Evolutionary conservation across 2,797 vertebrate genomes (phyloP).

Genomic region (Poeciliopsis paucimaculata): DNA sequence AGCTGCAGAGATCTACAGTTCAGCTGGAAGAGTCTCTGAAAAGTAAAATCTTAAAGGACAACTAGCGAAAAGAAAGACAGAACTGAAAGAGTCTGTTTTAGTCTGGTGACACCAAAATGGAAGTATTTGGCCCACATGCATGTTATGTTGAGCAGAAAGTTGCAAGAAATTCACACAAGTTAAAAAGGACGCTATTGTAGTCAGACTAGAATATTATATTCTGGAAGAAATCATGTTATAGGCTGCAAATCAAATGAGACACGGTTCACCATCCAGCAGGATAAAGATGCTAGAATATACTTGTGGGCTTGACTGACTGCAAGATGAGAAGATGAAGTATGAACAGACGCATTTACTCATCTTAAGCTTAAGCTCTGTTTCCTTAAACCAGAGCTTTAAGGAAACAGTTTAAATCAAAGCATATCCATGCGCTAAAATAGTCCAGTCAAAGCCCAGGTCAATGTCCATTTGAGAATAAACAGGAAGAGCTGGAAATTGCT

Average conservation of each 20-base stretch:
- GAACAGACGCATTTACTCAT: conserved; percentile 33
- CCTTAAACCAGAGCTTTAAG: not conserved
- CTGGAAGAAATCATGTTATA: not conserved
- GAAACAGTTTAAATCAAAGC: no score
- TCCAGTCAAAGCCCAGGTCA: not conserved
- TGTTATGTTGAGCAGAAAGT: not conserved
- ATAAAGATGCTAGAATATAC: conserved; percentile 29
- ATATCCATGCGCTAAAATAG: not conserved
- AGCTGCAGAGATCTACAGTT: not conserved
- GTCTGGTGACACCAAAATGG: not conserved
- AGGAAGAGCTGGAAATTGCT: not conserved
- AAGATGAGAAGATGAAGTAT: conserved; percentile 37
- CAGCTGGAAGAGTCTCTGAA: not conserved
- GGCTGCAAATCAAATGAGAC: no score
- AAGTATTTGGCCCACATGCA: not conserved
- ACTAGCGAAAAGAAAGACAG: not conserved
- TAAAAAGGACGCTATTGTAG: not conserved
- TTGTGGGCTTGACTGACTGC: conserved; percentile 57
- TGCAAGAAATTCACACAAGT: not conserved
- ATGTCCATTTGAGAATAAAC: not conserved
- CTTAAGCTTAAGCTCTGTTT: no score
- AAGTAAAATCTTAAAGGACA: not conserved
- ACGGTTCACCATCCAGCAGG: not conserved
- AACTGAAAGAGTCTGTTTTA: not conserved
- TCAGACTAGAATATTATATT: not conserved